Evolutionary conservation across 1,140 invertebrate species (phyloP).

Genomic region (Eupristina koningsbergeri): DNA sequence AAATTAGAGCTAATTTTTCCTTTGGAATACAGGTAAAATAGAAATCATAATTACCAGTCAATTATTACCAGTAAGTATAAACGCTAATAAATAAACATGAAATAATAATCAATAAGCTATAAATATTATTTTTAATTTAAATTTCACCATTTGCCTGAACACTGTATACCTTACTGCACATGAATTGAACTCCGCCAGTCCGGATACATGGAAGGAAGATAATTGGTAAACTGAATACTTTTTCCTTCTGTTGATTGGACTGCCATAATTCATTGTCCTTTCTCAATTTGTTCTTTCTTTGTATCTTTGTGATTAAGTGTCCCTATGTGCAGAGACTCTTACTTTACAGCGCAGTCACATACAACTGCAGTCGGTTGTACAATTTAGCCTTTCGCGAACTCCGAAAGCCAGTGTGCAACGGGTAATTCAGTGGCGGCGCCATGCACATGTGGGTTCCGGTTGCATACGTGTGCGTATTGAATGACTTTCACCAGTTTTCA

Average conservation of each 20-base stretch:
- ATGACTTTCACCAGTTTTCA: constrained; percentile 35
- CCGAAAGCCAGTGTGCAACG: neutral
- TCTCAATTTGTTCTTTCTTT: too few species aligned
- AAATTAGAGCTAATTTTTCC: too few species aligned
- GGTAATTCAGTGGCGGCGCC: constrained; percentile 29
- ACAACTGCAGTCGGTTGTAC: neutral
- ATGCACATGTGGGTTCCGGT: neutral
- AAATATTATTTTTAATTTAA: neutral
- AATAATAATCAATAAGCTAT: neutral
- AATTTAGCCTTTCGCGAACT: neutral
- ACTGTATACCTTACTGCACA: neutral
- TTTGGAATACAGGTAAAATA: too few species aligned
- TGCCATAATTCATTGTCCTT: constrained; percentile 1
- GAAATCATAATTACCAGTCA: too few species aligned
- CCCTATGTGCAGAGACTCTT: neutral
- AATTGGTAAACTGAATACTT: neutral
- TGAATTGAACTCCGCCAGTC: neutral
- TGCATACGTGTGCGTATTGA: neutral
- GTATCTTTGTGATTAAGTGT: neutral
- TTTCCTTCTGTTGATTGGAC: neutral
- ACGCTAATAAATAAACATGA: too few species aligned
- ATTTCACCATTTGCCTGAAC: neutral
- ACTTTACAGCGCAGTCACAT: constrained; percentile 25
- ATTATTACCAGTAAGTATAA: too few species aligned
- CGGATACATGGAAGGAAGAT: neutral